A percentile compares a stretch with the other conserved stretches of the same genome.
Evolutionary conservation across 2,888 invertebrate species (phyloP).

Genomic region (Punctoribates punctum): DNA sequence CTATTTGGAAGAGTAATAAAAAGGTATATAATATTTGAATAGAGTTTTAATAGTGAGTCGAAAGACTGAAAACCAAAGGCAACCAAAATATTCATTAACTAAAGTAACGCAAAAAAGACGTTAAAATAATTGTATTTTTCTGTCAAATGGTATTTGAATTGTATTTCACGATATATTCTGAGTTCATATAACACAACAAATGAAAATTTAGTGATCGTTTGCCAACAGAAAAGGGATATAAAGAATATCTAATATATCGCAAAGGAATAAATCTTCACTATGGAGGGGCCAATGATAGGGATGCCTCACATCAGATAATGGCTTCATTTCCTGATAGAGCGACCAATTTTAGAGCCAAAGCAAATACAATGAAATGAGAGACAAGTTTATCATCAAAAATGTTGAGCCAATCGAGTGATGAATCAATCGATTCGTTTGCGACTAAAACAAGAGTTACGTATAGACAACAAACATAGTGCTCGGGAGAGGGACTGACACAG

Average conservation of each 20-base stretch:
- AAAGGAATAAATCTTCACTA: neutral
- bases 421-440: constrained; percentile 1
- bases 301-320: constrained; percentile 33
- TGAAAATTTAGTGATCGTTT: neutral
- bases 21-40: constrained; percentile 18
- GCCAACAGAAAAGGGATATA: neutral
- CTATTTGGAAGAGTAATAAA: neutral
- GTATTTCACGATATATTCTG: constrained; percentile 1
- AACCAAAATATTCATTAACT: constrained; percentile 18
- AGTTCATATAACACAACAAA: neutral
- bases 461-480: neutral
- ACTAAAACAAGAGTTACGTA: constrained; percentile 22
- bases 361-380: constrained; percentile 31
- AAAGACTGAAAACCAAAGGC: neutral
- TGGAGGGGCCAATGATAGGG: neutral
- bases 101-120: constrained; percentile 35
- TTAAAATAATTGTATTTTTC: constrained; percentile 34
- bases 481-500: neutral
- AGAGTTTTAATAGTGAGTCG: constrained; percentile 25
- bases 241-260: neutral
- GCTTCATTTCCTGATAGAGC: constrained; percentile 35
- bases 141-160: constrained; percentile 6
- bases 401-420: neutral
- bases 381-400: constrained; percentile 10
- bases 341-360: constrained; percentile 32